Base-by-base conservation (phyloP, 2,797 vertebrate genomes). In the Pangasius sanitwongsei region DNA sequence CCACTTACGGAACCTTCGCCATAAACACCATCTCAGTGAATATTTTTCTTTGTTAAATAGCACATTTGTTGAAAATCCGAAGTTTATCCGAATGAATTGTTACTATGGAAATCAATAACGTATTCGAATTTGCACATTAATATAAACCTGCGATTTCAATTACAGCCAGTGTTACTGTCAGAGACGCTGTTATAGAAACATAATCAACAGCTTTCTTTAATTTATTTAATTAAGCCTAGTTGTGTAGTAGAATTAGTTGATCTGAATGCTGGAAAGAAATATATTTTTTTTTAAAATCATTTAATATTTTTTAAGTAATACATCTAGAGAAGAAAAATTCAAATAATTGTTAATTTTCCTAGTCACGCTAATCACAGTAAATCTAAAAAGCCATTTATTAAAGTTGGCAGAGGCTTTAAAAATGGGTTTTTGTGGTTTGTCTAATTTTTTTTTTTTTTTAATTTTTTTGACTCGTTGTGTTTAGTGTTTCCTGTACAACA, bases 401-500 rank as follows among this genome's bases (percentile, higher is more conserved):
- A 77, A 28, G n/a, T 50, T 28, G 12, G 1, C 25, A n/a, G 28
- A 18, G 75, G 2, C 28, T 53, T 53, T 18, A 28, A 78, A 28
- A 53, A 50, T 53, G 3, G 7, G 6, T 34, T 63, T n/a, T 77
- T 13, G 11, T 48, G 34, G 34, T 3, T 74, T 34, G n/a, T 15
- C 67, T 0, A 2, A 37, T 9, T 25, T 23, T 11, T 41, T 4
- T 23, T 2, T 72, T 6, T 37, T 6, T 41, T 20, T 20, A 18
- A 18, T 16, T 16, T 0, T 34, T 69, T 11, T 4, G 87, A 53
- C 85, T 65, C 59, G 0, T 72, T 28, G 25, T 74, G 59, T 86
- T 70, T 44, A 77, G 74, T 80, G 83, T 91, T 91, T 91, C 83
- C 87, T 83, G 89, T 90, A 28, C 34, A 2, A n/a, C n/a, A 59